These are phyloP conservation scores for Lasioglossum villosulum DNA, from an alignment of 2,888 invertebrate species.

Conservation along the genomic window DNA sequence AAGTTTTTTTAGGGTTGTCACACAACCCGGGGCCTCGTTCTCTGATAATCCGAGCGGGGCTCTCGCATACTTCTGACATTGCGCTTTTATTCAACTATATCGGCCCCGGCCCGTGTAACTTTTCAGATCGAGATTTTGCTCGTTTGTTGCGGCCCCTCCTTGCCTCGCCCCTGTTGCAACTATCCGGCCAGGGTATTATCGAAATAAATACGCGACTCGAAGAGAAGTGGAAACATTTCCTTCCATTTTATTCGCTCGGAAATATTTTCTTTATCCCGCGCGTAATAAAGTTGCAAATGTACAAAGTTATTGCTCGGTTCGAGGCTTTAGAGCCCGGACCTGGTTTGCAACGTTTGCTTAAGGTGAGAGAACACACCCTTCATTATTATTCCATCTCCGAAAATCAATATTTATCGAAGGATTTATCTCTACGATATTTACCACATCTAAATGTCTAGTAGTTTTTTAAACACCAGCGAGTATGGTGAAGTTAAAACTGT, in stretches of 20 bases:
- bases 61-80: slow-evolving; percentile 10
- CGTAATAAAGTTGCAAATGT: not conserved
- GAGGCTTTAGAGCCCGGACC: not conserved
- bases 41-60: slow-evolving; percentile 32
- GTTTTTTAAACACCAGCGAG: too few relatives aligned
- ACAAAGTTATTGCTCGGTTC: not conserved
- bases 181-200: not conserved
- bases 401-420: not conserved
- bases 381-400: too few relatives aligned
- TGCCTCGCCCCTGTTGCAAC: not conserved
- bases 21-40: not conserved
- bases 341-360: not conserved
- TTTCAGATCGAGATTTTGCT: not conserved
- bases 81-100: slow-evolving; percentile 22
- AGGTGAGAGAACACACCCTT: not conserved
- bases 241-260: not conserved
- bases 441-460: too few relatives aligned
- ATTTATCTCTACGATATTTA: not conserved
- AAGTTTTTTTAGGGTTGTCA: slow-evolving; percentile 48
- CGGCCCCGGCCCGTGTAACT: not conserved
- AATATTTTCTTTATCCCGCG: not conserved
- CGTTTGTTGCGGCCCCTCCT: not conserved
- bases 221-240: too few relatives aligned
- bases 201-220: not conserved
- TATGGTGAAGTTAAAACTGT: too few relatives aligned